Conservation (phyloP, 2,113 vertebrate genomes). For the Etia nguti region DNA sequence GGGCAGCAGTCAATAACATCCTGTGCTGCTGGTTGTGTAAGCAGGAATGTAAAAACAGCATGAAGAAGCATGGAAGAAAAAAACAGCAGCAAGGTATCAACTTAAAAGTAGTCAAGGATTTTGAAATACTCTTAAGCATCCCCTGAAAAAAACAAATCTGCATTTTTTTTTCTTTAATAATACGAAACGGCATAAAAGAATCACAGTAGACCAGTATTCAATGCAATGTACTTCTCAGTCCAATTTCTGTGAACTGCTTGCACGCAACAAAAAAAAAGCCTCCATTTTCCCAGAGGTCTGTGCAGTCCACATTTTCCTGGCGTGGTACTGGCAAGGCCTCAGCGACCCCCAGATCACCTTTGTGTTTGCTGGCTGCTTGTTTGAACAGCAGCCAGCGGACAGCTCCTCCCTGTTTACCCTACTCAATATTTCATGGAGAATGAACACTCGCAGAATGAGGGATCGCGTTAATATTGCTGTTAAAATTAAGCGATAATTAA, state of each 20-base stretch:
- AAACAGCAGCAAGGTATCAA: not conserved
- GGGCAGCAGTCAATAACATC: constrained; percentile 65
- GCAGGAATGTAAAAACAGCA: constrained; percentile 11
- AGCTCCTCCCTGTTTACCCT: constrained; percentile 66
- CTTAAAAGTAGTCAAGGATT: not conserved
- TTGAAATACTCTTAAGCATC: not conserved
- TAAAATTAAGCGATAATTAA: constrained; percentile 97
- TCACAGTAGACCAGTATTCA: not conserved
- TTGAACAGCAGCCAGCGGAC: constrained; percentile 56
- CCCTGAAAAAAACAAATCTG: fast-evolving
- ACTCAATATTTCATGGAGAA: constrained; percentile 70
- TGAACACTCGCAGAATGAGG: constrained; percentile 80
- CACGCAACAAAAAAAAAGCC: not conserved
- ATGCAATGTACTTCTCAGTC: not conserved
- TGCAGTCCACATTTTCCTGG: not conserved
- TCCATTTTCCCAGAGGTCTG: constrained; percentile 42
- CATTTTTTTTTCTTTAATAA: not conserved
- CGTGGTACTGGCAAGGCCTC: constrained; percentile 28
- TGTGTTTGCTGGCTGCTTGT: constrained; percentile 56
- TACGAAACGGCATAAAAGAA: not conserved
- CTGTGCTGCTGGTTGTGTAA: constrained; percentile 31
- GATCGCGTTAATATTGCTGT: constrained; percentile 87
- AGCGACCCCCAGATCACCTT: constrained; percentile 60
- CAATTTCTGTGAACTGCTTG: constrained; percentile 8
- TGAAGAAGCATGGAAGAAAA: not conserved